Evolutionary conservation across 2,113 vertebrate species (phyloP).

Genomic region (Eubucco bourcierii): DNA sequence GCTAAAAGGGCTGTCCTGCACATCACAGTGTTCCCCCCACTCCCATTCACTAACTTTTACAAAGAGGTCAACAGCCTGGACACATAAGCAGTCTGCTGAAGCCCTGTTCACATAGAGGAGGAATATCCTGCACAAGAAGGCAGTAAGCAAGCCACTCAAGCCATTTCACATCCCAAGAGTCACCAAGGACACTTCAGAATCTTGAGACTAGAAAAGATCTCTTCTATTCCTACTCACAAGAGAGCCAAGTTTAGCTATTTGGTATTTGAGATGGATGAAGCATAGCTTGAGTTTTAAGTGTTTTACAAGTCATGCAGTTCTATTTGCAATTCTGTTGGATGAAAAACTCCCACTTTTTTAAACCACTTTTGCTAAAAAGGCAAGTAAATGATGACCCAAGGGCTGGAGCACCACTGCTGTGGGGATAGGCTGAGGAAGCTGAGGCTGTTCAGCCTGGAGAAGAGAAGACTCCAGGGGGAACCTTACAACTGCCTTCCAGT

Average conservation of each 20-base stretch:
- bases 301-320: background rate
- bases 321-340: background rate
- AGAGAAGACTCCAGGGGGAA: too few species aligned
- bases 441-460: too few species aligned
- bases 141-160: background rate
- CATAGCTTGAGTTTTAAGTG: background rate
- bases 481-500: too few species aligned
- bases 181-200: background rate
- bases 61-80: background rate
- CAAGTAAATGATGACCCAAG: background rate
- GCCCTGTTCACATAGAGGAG: background rate
- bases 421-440: too few species aligned
- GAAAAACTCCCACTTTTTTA: background rate
- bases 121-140: background rate
- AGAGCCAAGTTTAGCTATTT: background rate
- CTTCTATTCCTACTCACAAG: background rate
- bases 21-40: background rate
- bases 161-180: background rate
- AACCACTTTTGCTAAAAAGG: background rate
- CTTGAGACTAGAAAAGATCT: background rate
- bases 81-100: background rate
- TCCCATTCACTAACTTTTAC: background rate
- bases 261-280: background rate
- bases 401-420: too few species aligned
- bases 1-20: slow-evolving; percentile 5